Conservation (phyloP, 2,888 invertebrate species). For the Philaethria dido region DNA sequence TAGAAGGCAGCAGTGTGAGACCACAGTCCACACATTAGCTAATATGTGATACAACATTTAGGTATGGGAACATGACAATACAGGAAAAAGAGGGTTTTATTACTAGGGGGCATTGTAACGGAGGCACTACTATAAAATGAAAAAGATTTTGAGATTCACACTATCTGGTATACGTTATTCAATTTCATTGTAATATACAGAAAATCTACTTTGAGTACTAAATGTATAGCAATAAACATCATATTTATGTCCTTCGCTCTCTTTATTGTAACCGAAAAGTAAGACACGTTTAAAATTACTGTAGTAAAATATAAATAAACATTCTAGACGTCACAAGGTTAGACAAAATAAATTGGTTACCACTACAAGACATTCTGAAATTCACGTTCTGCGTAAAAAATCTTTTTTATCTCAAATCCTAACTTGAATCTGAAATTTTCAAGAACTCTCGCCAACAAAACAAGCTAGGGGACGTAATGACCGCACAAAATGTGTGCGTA, state of each 20-base stretch:
- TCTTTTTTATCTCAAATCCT: constrained; percentile 6
- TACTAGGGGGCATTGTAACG: constrained; percentile 69
- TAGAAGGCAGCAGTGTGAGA: constrained; percentile 51
- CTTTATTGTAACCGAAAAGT: neutral
- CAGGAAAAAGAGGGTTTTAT: constrained; percentile 59
- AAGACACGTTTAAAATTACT: neutral
- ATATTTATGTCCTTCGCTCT: neutral
- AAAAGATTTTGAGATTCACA: too few relatives aligned
- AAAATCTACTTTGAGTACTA: too few relatives aligned
- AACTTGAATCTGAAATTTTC: constrained; percentile 18
- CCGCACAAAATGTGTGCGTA: constrained; percentile 71
- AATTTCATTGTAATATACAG: neutral
- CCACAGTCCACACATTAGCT: constrained; percentile 66
- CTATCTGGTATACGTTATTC: neutral
- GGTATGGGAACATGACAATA: constrained; percentile 47
- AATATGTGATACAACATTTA: constrained; percentile 65
- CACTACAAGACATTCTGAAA: neutral
- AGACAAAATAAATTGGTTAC: neutral
- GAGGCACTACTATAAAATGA: neutral
- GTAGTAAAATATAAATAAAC: constrained; percentile 52
- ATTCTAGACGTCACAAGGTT: neutral
- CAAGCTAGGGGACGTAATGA: constrained; percentile 66
- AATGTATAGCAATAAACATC: neutral
- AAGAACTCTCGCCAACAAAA: constrained; percentile 17
- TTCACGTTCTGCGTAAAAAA: constrained; percentile 2